Evolutionary conservation across 2,797 vertebrate genomes (phyloP), one percentile per base, ranked within the genome.

Genomic region (Otolemur crassicaudatus): DNA sequence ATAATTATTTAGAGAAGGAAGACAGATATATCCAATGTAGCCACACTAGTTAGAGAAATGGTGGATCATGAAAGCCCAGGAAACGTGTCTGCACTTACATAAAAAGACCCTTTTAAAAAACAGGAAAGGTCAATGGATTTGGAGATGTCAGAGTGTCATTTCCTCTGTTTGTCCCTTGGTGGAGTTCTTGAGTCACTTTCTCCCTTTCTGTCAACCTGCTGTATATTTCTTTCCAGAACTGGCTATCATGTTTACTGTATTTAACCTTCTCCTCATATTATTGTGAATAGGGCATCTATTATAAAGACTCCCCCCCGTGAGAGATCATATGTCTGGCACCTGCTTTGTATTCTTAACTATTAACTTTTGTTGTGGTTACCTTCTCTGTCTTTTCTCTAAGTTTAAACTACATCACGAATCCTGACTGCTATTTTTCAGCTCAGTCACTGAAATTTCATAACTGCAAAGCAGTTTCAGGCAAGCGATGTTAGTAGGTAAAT

Each of bases 171-270:
- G 98, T 98, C 99, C 98, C 98, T 99, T 98, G 99, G 99, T 99
- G 99, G 99, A 98, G 99, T 97, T 98, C 97, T 99, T 98, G 99
- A 99, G 99, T 99, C 98, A 98, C 95, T 98, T 99, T 98, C 97
- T 97, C 94, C 53, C 69, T 97, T 95, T 94, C 96, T 13, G 14
- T 80, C 96, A 97, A 97, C 94, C 1, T 80, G 92, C 92, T 98
- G 96, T 95, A 43, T 94, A 90, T 90, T 98, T 96, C 95, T 83
- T 90, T 97, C 97, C 97, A 80, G 93, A 97, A 97, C 96, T 95
- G 96, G 96, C 97, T 95, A 90, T 97, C 97, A 10, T 97, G 93
- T 98, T 98, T 97, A 97, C 97, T 97, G 97, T 97, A 96, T 98
- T 98, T 98, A 98, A 98, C 98, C 97, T 98, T 98, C 98, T 98